Evolutionary conservation across 1,140 invertebrate species (phyloP).

Genomic region (Tetranychus urticae): DNA sequence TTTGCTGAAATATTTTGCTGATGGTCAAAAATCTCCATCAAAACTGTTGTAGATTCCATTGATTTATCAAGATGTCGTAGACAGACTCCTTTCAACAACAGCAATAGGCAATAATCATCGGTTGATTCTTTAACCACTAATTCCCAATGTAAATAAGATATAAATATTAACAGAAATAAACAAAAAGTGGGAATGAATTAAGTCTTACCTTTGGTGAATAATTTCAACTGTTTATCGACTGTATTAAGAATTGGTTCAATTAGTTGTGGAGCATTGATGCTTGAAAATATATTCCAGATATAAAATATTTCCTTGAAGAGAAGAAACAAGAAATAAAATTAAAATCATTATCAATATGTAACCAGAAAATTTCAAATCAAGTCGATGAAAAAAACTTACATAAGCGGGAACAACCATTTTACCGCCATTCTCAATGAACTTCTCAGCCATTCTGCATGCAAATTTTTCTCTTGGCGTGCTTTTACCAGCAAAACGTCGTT

Average conservation of each 20-base stretch:
- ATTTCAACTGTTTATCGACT: constrained; percentile 34
- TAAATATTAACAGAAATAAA: constrained; percentile 33
- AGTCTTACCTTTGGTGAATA: constrained; percentile 6
- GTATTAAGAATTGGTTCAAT: constrained; percentile 37
- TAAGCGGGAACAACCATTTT: constrained; percentile 22
- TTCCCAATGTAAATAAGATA: background rate
- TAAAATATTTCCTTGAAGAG: constrained; percentile 43
- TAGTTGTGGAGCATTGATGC: constrained; percentile 43
- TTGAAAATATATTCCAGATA: constrained; percentile 75
- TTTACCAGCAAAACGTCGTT: constrained; percentile 79
- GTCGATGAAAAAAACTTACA: background rate
- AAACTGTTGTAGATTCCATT: background rate
- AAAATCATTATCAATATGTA: background rate
- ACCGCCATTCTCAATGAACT: constrained; percentile 47
- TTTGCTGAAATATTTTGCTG: constrained; percentile 40
- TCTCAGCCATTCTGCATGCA: constrained; percentile 50
- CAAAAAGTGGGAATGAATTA: background rate
- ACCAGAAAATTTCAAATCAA: background rate
- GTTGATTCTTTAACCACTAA: constrained; percentile 32
- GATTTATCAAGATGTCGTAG: constrained; percentile 29
- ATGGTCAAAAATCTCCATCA: constrained; percentile 16
- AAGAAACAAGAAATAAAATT: background rate
- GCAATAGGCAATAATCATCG: constrained; percentile 25
- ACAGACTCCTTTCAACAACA: constrained; percentile 58
- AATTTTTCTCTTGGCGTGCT: constrained; percentile 95